Percentiles rank a stretch among this genome's conserved stretches.
These are phyloP conservation scores for Papilio elwesi DNA, from an alignment of 2,888 invertebrate species.

Conservation along the genomic window DNA sequence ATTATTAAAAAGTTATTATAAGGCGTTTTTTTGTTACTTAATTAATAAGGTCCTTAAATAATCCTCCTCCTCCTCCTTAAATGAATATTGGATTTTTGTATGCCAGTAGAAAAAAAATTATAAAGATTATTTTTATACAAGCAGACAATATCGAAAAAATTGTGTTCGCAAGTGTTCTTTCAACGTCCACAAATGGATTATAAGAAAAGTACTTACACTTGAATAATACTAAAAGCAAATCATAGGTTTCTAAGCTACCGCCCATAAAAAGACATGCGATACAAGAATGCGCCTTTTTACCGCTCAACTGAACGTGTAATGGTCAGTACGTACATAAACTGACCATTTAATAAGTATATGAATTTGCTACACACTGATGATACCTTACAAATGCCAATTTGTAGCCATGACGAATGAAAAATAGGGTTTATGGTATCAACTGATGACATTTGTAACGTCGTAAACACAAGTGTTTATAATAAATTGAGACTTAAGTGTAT, in stretches of 20 bases:
- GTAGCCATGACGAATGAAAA: conserved; percentile 54
- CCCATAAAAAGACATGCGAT: neutral
- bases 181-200: conserved; percentile 1
- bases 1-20: neutral
- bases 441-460: conserved; percentile 5
- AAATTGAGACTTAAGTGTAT: neutral
- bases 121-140: neutral
- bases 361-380: conserved; percentile 31
- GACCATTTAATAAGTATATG: conserved; percentile 37
- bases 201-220: conserved; percentile 9
- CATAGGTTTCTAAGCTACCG: conserved; percentile 1
- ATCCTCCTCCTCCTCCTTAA: too few species aligned
- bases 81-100: too few species aligned
- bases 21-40: neutral
- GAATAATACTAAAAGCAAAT: conserved; percentile 15
- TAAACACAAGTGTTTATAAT: conserved; percentile 1
- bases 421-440: neutral
- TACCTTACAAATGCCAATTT: conserved; percentile 56
- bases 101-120: too few species aligned
- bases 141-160: neutral
- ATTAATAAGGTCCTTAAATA: too few species aligned
- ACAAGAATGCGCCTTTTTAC: conserved; percentile 4
- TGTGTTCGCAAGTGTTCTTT: conserved; percentile 8
- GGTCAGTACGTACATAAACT: conserved; percentile 14
- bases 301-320: conserved; percentile 9